Conservation (phyloP, 1,140 invertebrate species). For the Drosophila rhopaloa region DNA sequence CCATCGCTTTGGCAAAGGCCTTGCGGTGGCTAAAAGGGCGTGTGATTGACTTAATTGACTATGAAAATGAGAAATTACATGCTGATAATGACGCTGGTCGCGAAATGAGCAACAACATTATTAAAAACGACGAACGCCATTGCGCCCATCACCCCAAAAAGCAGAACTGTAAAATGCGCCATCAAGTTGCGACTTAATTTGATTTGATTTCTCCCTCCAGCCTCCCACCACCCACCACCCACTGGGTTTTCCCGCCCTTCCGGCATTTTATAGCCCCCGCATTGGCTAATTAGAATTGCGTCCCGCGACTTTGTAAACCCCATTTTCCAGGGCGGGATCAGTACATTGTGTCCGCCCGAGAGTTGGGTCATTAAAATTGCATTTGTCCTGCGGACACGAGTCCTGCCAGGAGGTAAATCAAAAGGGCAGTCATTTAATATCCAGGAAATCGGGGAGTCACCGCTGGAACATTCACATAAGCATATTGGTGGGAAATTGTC, state of each 20-base stretch:
- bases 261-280: slow-evolving; percentile 64
- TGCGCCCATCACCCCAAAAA: background rate
- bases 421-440: background rate
- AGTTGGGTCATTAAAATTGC: slow-evolving; percentile 68
- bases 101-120: slow-evolving; percentile 76
- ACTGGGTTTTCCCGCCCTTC: slow-evolving; percentile 27
- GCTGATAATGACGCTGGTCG: slow-evolving; percentile 77
- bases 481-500: too few species aligned
- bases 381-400: slow-evolving; percentile 64
- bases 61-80: slow-evolving; percentile 85
- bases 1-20: slow-evolving; percentile 2
- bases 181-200: slow-evolving; percentile 75
- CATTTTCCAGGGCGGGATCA: slow-evolving; percentile 3
- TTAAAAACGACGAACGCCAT: slow-evolving; percentile 29
- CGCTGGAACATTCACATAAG: background rate
- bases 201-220: slow-evolving; percentile 64
- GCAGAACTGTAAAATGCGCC: slow-evolving; percentile 48
- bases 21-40: slow-evolving; percentile 84
- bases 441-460: background rate
- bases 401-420: slow-evolving; percentile 17
- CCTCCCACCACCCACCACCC: slow-evolving; percentile 11
- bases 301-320: slow-evolving; percentile 52
- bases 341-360: slow-evolving; percentile 22
- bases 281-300: slow-evolving; percentile 74
- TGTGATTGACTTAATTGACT: slow-evolving; percentile 85